A percentile compares a stretch with the other conserved stretches of the same genome.
Evolutionary conservation across 2,797 vertebrate species (phyloP).

Genomic region (Prionace glauca): DNA sequence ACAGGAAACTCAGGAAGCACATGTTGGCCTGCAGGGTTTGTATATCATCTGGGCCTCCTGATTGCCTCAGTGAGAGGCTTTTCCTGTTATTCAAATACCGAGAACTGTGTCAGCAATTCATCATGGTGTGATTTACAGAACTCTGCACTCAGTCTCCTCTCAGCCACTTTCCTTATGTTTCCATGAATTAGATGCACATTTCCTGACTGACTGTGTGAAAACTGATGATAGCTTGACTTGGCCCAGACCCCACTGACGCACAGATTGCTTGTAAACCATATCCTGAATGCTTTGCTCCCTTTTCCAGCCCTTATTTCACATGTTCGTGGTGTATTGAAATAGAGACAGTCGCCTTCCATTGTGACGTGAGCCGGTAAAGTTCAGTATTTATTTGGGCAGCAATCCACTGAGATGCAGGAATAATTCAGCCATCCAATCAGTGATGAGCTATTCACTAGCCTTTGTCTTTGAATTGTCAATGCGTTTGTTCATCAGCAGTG

Average conservation of each 20-base stretch:
- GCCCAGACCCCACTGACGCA: conserved; percentile 6
- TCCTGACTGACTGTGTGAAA: conserved; percentile 53
- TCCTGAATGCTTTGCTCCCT: conserved; percentile 11
- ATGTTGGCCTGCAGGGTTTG: conserved; percentile 44
- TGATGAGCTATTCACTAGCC: neutral
- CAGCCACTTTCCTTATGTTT: conserved; percentile 47
- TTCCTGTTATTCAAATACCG: conserved; percentile 66
- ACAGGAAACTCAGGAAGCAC: conserved; percentile 46
- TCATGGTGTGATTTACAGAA: conserved; percentile 55
- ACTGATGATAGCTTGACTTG: neutral
- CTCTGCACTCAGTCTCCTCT: conserved; percentile 47
- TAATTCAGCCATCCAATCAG: neutral
- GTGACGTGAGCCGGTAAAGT: conserved; percentile 4
- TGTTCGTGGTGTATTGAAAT: neutral
- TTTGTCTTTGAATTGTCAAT: neutral
- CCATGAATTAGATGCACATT: conserved; percentile 59
- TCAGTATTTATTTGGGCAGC: neutral
- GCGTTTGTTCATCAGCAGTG: neutral
- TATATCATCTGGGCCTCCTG: conserved; percentile 41
- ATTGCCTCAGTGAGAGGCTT: conserved; percentile 44
- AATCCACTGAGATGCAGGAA: neutral
- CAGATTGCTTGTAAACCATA: conserved; percentile 9
- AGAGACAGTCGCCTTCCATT: neutral
- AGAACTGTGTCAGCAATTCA: conserved; percentile 62
- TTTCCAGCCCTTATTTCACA: neutral